Conservation (phyloP, 2,888 invertebrate genomes). For the Sylvicola cinctus region DNA sequence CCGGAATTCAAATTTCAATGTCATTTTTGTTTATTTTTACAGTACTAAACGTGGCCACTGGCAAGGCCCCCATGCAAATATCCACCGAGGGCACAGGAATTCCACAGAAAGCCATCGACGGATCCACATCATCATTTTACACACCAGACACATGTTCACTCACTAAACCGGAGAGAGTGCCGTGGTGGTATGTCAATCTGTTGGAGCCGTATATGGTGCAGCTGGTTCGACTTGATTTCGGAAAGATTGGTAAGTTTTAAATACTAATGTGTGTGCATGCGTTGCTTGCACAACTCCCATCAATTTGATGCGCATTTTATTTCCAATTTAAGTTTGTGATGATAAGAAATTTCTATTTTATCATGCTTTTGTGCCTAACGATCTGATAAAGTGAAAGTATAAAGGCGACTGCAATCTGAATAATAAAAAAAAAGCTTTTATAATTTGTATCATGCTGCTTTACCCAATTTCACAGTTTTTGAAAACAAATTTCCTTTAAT, state of each 20-base stretch:
- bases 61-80: conserved; percentile 87
- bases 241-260: conserved; percentile 58
- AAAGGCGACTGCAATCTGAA: too few relatives aligned
- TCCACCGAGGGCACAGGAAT: conserved; percentile 65
- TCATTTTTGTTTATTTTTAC: too few relatives aligned
- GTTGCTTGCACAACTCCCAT: not conserved
- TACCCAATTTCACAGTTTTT: too few relatives aligned
- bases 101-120: conserved; percentile 79
- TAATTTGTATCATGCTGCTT: too few relatives aligned
- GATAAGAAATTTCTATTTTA: too few relatives aligned
- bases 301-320: conserved; percentile 1
- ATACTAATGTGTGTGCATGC: conserved; percentile 1
- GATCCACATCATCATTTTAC: conserved; percentile 67
- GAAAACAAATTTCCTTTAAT: too few relatives aligned
- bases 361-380: too few relatives aligned
- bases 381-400: too few relatives aligned
- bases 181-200: conserved; percentile 92
- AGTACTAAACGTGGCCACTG: conserved; percentile 86
- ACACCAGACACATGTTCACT: conserved; percentile 71
- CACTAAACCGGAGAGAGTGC: conserved; percentile 61
- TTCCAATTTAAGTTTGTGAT: too few relatives aligned
- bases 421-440: too few relatives aligned
- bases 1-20: too few relatives aligned
- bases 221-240: conserved; percentile 74
- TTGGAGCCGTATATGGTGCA: conserved; percentile 91